Conservation (phyloP, 2,888 invertebrate genomes). For the Pandemis heparana region DNA sequence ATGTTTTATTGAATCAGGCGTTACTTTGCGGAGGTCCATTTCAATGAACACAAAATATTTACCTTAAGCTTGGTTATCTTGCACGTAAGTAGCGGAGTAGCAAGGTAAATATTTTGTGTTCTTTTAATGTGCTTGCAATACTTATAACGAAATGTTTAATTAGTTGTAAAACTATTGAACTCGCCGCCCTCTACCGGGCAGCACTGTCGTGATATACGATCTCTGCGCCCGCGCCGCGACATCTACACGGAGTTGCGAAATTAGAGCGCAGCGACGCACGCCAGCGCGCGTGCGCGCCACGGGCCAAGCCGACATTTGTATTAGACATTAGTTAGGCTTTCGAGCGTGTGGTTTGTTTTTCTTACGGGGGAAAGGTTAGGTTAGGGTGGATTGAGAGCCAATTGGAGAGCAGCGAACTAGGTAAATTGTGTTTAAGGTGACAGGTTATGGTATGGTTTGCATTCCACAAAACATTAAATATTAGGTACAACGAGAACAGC, state of each 20-base stretch:
- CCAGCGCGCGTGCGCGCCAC: conserved; percentile 53
- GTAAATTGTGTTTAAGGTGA: not conserved
- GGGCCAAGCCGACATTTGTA: conserved; percentile 45
- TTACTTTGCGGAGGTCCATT: too few species aligned
- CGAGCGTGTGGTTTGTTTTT: conserved; percentile 26
- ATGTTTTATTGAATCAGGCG: too few species aligned
- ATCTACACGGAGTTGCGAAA: conserved; percentile 76
- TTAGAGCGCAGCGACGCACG: conserved; percentile 68
- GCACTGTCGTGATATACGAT: conserved; percentile 71
- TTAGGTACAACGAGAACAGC: too few species aligned
- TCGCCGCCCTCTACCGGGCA: conserved; percentile 7
- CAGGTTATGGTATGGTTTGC: not conserved
- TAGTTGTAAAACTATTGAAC: conserved; percentile 6
- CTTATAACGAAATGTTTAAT: not conserved
- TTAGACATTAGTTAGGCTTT: conserved; percentile 37
- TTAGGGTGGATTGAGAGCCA: not conserved
- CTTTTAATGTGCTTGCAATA: too few species aligned
- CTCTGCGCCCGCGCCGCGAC: conserved; percentile 59
- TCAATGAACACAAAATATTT: too few species aligned
- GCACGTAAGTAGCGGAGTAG: too few species aligned
- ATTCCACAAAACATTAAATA: too few species aligned
- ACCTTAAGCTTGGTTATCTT: too few species aligned
- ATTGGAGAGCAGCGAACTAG: not conserved
- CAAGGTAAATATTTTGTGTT: too few species aligned
- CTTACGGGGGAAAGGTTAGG: conserved; percentile 20